phyloP scores from a whole-genome alignment of 2,113 vertebrate species.

The Apeltes quadracus region DNA sequence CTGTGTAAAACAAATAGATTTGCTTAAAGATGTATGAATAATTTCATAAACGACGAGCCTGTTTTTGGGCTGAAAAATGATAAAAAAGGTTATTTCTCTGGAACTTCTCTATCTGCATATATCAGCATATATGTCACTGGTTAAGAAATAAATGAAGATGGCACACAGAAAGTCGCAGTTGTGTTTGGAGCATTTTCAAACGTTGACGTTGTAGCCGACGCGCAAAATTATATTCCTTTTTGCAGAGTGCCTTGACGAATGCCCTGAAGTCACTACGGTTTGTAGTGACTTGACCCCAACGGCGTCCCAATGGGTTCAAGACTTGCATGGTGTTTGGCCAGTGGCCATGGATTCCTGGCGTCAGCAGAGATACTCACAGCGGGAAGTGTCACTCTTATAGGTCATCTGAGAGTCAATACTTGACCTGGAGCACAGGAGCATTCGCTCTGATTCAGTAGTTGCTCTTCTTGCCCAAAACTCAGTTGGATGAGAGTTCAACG shows the following conservation, averaged over 20 bases:
- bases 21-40: constrained; percentile 21
- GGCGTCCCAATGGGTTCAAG: neutral
- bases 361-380: constrained; percentile 88
- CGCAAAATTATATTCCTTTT: no score
- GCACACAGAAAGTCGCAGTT: no score
- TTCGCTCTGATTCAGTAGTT: constrained; percentile 87
- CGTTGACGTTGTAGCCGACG: no score
- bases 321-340: constrained; percentile 10
- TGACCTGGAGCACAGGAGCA: constrained; percentile 89
- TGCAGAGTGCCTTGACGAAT: no score
- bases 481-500: constrained; percentile 72
- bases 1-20: neutral
- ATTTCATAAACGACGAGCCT: neutral
- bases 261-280: no score
- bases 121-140: no score
- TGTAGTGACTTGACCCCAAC: no score
- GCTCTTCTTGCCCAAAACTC: constrained; percentile 88
- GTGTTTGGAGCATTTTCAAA: no score
- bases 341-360: constrained; percentile 13
- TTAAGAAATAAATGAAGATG: no score
- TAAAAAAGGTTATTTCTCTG: no score
- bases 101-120: no score
- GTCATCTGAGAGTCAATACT: constrained; percentile 92
- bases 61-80: no score
- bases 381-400: constrained; percentile 87